A percentile compares a stretch with the other conserved stretches of the same genome.
These are phyloP conservation scores for Hydrotaea diabolus DNA, from an alignment of 2,888 invertebrate genomes.

Conservation along the genomic window DNA sequence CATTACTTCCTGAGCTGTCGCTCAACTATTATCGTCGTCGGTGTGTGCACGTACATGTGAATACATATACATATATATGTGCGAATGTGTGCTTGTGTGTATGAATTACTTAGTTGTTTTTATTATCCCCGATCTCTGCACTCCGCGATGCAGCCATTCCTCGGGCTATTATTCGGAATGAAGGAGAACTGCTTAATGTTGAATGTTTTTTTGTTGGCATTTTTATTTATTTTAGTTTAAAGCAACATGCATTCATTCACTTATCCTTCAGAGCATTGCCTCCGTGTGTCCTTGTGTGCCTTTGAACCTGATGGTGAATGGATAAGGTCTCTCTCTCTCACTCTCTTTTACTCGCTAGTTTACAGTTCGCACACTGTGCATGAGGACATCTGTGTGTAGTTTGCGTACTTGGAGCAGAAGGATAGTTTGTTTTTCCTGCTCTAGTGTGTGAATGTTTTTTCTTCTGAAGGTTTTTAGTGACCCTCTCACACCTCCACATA, in stretches of 20 bases:
- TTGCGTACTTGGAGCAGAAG: background rate
- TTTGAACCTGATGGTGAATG: constrained; percentile 42
- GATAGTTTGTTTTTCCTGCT: background rate
- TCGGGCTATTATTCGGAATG: constrained; percentile 7
- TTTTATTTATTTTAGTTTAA: constrained; percentile 42
- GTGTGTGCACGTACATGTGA: too few relatives aligned
- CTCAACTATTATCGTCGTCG: constrained; percentile 16
- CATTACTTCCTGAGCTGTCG: constrained; percentile 35
- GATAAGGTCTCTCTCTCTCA: constrained; percentile 18
- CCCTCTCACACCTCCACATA: background rate
- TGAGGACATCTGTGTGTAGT: background rate
- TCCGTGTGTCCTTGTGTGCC: constrained; percentile 43
- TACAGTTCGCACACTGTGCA: background rate
- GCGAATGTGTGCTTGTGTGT: too few relatives aligned
- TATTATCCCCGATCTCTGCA: constrained; percentile 13
- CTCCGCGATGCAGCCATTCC: background rate
- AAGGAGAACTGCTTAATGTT: constrained; percentile 12
- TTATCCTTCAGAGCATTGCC: constrained; percentile 33
- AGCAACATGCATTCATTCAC: constrained; percentile 29
- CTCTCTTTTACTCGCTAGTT: background rate
- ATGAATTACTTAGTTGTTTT: constrained; percentile 21
- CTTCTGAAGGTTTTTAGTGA: background rate
- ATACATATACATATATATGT: background rate
- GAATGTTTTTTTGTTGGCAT: constrained; percentile 26
- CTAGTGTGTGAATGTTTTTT: background rate